Evolutionary conservation across 2,888 invertebrate species (phyloP), one percentile per base, ranked within the genome.

Genomic region (Lasius fuliginosus): DNA sequence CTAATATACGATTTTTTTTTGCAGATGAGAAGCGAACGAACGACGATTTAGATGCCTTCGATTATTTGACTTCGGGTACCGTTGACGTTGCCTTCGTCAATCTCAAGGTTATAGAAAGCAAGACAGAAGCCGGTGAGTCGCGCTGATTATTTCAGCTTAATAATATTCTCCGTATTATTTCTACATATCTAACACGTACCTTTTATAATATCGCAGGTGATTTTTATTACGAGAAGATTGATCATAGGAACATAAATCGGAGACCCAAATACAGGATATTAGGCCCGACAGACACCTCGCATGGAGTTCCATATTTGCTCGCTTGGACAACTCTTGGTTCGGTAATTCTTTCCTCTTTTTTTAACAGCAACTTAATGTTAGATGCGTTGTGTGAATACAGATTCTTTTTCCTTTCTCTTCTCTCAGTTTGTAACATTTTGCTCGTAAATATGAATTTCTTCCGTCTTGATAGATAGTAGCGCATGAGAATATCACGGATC

Each of bases 21-120:
- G 84, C 65, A 23, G 82, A 9, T 77, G 33, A 18, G 40, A 18
- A 46, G 8, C 56, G 27, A 40, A 49, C 67, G 56, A 69, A 9
- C 15, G 84, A 89, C 12, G 90, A 90, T 67, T 18, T 73, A 15
- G 75, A 11, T 36, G 85, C 92, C 1, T 90, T 93, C 46, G 85
- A 96, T 77, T 97, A 97, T 87, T 94, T 98, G 18, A 95, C 96
- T 1, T 96, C 97, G 86, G 97, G 96, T 0, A 95, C 94, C 46
- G 97, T 96, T 5, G 98, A 98, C 91, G 98, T 98, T 0, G 98
- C 98, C 0, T 98, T 98, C 90, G 95, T 98, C 1, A 96, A 96
- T 89, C 96, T 97, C 86, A 95, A 95, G 36, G 96, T 96, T 1
- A 96, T 96, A 65, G 96, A 96, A 83, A 96, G 96, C 91, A 96